Evolutionary conservation across 1,140 invertebrate species (phyloP).

Genomic region (Neomicropteryx cornuta): DNA sequence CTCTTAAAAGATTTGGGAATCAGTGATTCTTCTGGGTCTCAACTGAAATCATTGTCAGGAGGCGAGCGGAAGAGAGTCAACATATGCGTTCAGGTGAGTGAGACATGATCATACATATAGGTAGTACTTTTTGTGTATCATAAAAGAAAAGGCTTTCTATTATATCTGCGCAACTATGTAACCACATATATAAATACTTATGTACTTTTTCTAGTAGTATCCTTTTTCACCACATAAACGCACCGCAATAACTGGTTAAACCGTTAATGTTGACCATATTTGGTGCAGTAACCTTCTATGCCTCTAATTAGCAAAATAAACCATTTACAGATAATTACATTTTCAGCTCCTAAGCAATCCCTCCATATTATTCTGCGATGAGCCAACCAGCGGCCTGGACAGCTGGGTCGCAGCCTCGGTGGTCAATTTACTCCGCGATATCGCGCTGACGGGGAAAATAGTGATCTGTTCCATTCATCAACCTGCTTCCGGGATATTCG

Average conservation of each 20-base stretch:
- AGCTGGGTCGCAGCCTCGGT: slow-evolving; percentile 68
- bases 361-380: slow-evolving; percentile 68
- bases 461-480: slow-evolving; percentile 82
- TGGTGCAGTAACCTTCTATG: no score
- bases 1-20: slow-evolving; percentile 52
- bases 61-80: slow-evolving; percentile 81
- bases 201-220: no score
- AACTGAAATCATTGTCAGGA: slow-evolving; percentile 59
- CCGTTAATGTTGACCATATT: no score
- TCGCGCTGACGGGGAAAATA: slow-evolving; percentile 57
- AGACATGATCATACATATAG: no score
- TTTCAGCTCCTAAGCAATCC: slow-evolving; percentile 62
- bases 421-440: slow-evolving; percentile 51
- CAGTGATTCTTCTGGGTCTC: slow-evolving; percentile 51
- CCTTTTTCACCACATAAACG: no score
- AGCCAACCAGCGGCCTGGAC: slow-evolving; percentile 74
- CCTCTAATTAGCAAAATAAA: no score
- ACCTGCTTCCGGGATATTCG: slow-evolving; percentile 73
- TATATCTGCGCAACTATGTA: no score
- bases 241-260: no score
- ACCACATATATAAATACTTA: no score
- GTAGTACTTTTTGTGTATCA: no score
- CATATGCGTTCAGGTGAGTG: slow-evolving; percentile 69
- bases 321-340: no score
- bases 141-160: no score